phyloP scores from a whole-genome alignment of 2,113 vertebrate genomes.

The Cromileptes altivelis region DNA sequence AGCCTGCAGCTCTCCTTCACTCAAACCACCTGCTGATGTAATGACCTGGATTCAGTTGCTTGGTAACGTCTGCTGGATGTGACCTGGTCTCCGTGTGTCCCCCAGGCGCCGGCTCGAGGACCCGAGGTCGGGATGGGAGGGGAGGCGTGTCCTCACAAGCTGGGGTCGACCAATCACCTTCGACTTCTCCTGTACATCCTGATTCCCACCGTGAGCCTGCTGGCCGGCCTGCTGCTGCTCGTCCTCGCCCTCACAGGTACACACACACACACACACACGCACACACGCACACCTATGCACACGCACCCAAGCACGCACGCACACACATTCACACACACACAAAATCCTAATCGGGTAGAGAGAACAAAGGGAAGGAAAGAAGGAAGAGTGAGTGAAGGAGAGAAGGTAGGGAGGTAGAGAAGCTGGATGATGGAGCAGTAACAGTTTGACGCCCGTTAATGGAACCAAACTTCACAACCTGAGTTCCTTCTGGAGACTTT shows the following conservation, averaged over 20 bases:
- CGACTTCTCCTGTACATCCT: constrained; percentile 75
- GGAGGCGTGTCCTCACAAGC: constrained; percentile 69
- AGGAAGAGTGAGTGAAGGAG: too few relatives aligned
- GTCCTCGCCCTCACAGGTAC: constrained; percentile 68
- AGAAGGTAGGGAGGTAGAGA: too few relatives aligned
- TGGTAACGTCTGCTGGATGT: neutral
- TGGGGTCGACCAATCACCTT: constrained; percentile 64
- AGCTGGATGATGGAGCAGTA: too few relatives aligned
- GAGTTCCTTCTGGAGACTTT: too few relatives aligned
- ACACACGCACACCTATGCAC: neutral
- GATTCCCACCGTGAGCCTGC: constrained; percentile 65
- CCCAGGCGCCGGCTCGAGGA: constrained; percentile 35
- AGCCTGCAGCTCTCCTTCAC: too few relatives aligned
- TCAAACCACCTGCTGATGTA: too few relatives aligned
- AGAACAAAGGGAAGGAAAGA: too few relatives aligned
- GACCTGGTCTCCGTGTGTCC: neutral
- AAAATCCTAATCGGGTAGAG: too few relatives aligned
- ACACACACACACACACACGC: constrained; percentile 26
- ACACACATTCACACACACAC: neutral
- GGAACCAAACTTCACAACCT: too few relatives aligned
- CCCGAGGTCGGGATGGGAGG: constrained; percentile 57
- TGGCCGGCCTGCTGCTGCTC: constrained; percentile 71
- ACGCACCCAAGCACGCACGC: constrained; percentile 1
- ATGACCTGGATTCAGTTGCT: too few relatives aligned
- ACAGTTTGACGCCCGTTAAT: too few relatives aligned